Percentiles rank a stretch among this genome's conserved stretches.
Conservation (phyloP, 2,888 invertebrate genomes). For the Xestia xanthographa region DNA sequence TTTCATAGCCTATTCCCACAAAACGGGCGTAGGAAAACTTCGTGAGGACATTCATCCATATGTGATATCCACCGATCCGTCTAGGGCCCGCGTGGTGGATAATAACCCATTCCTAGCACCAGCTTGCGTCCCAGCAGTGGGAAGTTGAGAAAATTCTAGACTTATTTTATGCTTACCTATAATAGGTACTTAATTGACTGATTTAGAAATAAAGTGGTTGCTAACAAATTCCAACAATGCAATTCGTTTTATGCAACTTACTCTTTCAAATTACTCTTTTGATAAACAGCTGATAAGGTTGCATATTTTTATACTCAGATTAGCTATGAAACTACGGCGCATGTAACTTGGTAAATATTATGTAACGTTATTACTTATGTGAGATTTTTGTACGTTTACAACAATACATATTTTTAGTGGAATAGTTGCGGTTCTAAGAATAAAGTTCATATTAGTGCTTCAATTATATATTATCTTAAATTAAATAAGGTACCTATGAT, state of each 20-base stretch:
- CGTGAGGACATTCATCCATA: neutral
- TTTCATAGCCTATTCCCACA: neutral
- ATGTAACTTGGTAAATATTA: conserved; percentile 36
- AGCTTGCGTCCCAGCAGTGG: neutral
- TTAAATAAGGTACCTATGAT: no score
- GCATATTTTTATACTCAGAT: conserved; percentile 56
- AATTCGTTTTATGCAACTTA: conserved; percentile 47
- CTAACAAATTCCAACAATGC: conserved; percentile 28
- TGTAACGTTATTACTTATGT: conserved; percentile 11
- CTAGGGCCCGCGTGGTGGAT: neutral
- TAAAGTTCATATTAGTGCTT: no score
- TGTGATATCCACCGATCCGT: neutral
- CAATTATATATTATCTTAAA: no score
- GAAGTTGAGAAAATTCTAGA: neutral
- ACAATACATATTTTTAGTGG: neutral
- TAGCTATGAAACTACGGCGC: conserved; percentile 39
- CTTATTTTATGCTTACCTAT: neutral
- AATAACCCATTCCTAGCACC: neutral
- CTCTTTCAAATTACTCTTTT: conserved; percentile 49
- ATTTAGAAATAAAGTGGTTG: conserved; percentile 22
- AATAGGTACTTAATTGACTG: conserved; percentile 9
- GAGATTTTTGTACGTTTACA: neutral
- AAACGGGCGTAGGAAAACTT: neutral
- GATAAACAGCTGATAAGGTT: conserved; percentile 56
- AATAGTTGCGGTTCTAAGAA: no score